phyloP scores from a whole-genome alignment of 2,797 vertebrate genomes.

The Furcifer pardalis region DNA sequence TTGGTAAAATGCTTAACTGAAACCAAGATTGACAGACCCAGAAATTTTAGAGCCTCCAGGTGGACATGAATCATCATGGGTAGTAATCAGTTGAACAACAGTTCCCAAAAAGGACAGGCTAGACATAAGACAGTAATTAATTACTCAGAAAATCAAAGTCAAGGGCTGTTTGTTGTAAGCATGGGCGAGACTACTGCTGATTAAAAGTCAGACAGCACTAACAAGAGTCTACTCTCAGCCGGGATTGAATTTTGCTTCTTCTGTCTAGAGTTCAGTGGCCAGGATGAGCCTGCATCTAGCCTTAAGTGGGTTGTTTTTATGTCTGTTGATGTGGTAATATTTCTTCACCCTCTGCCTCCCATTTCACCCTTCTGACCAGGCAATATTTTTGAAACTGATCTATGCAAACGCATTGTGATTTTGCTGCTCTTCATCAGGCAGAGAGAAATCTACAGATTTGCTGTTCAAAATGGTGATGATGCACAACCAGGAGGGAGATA shows the following conservation, averaged over 20 bases:
- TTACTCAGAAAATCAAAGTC: constrained; percentile 18
- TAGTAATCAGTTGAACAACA: constrained; percentile 3
- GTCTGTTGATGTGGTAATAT: not conserved
- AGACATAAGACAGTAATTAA: constrained; percentile 1
- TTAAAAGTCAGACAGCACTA: not conserved
- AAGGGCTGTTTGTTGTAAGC: constrained; percentile 12
- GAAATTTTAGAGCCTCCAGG: not conserved
- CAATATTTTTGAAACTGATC: not conserved
- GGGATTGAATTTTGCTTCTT: constrained; percentile 9
- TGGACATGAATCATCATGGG: not conserved
- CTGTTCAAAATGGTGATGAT: not conserved
- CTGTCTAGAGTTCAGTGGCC: constrained; percentile 3
- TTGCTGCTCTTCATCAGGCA: not conserved
- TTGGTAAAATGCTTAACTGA: not conserved
- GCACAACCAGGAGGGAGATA: not conserved
- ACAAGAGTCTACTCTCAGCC: not conserved
- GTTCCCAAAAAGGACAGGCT: constrained; percentile 6
- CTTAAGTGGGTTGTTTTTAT: not conserved
- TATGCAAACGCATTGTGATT: not conserved
- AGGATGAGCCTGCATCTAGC: not conserved
- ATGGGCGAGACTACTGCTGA: not conserved
- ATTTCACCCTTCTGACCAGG: not conserved
- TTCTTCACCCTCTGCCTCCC: not conserved
- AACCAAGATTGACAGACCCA: constrained; percentile 14
- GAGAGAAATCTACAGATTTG: not conserved